Evolutionary conservation across 2,888 invertebrate species (phyloP), one percentile per base, ranked within the genome.

Genomic region (Notocelia uddmanniana): DNA sequence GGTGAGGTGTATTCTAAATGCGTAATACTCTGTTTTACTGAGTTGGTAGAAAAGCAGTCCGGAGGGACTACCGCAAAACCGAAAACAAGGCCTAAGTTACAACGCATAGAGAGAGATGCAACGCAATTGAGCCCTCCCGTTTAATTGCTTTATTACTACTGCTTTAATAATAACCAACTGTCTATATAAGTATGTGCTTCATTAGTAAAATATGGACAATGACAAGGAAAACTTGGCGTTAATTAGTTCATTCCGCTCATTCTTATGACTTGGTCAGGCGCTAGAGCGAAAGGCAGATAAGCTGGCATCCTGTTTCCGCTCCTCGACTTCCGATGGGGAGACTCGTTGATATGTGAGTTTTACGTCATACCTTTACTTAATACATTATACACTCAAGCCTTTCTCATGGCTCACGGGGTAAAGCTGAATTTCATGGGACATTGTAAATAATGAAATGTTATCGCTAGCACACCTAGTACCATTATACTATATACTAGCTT

Each of bases 231-330:
- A 41, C n/a, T 26, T 13, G 21, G n/a, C 2, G 9, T 34, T 68
- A 60, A 68, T 50, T 37, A 69, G 55, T 15, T 26, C 57, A 41
- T 52, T 50, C 66, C 59, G 59, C 71, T 59, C 6, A 6, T 45
- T 52, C 54, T 8, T 6, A 8, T 23, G 3, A 9, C 21, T 66
- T 66, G 54, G 9, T 21, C 66, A 31, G 0, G 6, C 15, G 54
- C 59, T 54, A 66, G 58, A 71, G 54, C 59, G 66, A 71, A 58
- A 66, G 37, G 66, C 59, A 71, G 71, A 71, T 71, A 71, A 71
- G 71, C 71, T 59, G 45, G 71, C 71, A 71, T 71, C 71, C 71
- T 66, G 71, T 66, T 71, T 71, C 70, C 70, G 63, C 37, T 70
- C 52, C 66, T 31, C 66, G 11, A 45, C 71, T 59, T 71, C 71